Percentiles rank a stretch among this genome's conserved stretches.
These are phyloP conservation scores for Morelia viridis DNA, from an alignment of 2,797 vertebrate species.

Conservation along the genomic window DNA sequence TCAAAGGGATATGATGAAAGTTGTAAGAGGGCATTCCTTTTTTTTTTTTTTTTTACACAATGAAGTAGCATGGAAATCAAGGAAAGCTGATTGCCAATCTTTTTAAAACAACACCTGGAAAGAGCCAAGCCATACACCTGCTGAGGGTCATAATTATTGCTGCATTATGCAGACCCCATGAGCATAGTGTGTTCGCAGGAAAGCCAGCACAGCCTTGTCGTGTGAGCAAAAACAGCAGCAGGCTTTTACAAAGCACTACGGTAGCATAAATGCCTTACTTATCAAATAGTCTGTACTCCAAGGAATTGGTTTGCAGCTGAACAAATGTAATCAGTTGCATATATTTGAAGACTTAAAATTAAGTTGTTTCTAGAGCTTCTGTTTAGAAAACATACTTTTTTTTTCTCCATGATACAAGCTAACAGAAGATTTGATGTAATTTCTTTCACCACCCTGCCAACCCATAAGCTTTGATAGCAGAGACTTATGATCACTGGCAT, in stretches of 20 bases:
- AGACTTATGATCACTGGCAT: conserved; percentile 46
- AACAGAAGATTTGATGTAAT: not conserved
- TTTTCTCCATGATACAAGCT: accelerated
- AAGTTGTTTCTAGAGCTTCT: not conserved
- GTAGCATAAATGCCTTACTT: not conserved
- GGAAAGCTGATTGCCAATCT: not conserved
- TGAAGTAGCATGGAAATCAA: not conserved
- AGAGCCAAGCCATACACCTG: not conserved
- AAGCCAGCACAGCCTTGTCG: not conserved
- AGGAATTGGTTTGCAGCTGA: not conserved
- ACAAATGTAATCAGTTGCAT: not conserved
- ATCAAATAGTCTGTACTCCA: not conserved
- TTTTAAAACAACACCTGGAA: not conserved
- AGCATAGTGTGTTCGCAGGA: not conserved
- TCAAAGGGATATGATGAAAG: not conserved
- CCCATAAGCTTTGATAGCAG: conserved; percentile 47
- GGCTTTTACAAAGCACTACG: not conserved
- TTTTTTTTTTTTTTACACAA: not conserved
- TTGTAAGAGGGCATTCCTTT: not conserved
- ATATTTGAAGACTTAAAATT: not conserved
- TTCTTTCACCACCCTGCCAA: not conserved
- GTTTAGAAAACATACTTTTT: not conserved
- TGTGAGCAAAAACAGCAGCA: not conserved
- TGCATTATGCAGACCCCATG: conserved; percentile 1
- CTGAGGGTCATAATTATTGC: not conserved